Percentiles rank a stretch among this genome's conserved stretches.
These are phyloP conservation scores for human DNA, from an alignment of 2,113 vertebrate genomes.

Conservation along the genomic window DNA sequence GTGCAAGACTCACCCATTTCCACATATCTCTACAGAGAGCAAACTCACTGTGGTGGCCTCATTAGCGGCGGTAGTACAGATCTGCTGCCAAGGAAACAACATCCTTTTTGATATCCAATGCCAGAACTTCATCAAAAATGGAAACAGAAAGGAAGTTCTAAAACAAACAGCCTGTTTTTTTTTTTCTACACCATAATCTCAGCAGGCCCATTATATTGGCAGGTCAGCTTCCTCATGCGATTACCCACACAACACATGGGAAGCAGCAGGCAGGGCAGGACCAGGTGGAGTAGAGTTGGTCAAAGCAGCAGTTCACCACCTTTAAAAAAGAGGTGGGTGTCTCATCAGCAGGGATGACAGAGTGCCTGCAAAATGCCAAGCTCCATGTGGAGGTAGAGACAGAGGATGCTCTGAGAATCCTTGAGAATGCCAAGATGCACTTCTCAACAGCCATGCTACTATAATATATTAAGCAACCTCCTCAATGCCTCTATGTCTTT, in stretches of 20 bases:
- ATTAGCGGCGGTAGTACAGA: constrained; percentile 50
- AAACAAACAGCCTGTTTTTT: constrained; percentile 16
- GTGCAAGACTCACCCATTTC: constrained; percentile 17
- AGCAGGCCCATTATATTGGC: constrained; percentile 37
- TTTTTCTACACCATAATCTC: not conserved
- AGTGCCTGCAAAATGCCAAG: not conserved
- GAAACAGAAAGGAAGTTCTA: constrained; percentile 55
- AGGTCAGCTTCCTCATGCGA: not conserved
- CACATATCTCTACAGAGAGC: constrained; percentile 43
- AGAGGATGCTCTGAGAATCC: not conserved
- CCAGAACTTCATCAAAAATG: constrained; percentile 60
- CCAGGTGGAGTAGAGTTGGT: not conserved
- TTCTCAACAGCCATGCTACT: not conserved
- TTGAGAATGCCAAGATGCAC: accelerated
- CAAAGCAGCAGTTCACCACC: not conserved
- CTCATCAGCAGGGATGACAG: not conserved
- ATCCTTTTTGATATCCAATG: constrained; percentile 50
- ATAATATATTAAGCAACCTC: not conserved
- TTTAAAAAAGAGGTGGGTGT: not conserved
- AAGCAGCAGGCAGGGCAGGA: not conserved
- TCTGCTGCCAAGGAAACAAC: constrained; percentile 61
- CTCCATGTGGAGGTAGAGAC: not conserved
- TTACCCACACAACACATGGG: not conserved
- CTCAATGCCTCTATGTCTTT: not conserved
- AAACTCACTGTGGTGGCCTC: constrained; percentile 46